Evolutionary conservation across 2,888 invertebrate genomes (phyloP), one percentile per base, ranked within the genome.

Genomic region (Dryadula phaetusa): DNA sequence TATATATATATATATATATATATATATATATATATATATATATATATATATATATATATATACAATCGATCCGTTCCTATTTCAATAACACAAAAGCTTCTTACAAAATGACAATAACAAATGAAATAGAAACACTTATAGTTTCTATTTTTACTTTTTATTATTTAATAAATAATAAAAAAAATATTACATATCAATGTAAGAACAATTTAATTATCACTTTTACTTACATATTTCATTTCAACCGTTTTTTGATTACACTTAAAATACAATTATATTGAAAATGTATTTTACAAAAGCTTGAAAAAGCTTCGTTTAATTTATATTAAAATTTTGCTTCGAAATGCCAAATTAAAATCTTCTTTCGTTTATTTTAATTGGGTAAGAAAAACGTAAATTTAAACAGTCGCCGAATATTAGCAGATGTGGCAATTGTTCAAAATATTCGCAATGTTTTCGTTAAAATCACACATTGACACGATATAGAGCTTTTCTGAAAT

Each of bases 331-430:
- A 52, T 52, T 52, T 28, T 52, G 28, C 49, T 52, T 52, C 16
- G 16, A 52, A 52, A 52, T 52, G 28, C 16, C 49, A 52, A 52
- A 52, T 52, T 52, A 52, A 52, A 52, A 52, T 52, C 25, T 28
- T 20, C 16, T 52, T 52, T 52, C 49, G 28, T 52, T 52, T 52
- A 52, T 52, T 52, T 52, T 52, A 52, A 52, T 52, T 52, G 49
- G 49, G 16, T 52, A 52, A 52, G 49, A 52, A 52, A 52, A 28
- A 52, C 25, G 49, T 28, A 10, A 52, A 52, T 52, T 28, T 28
- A 7, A 49, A 28, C 49, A 28, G 28, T 28, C 16, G 28, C 16
- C 28, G 28, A 16, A 52, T 52, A 52, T 52, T 52, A 52, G 49
- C 49, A 49, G 49, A 49, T 25, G 25, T 49, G n/a, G 49, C 49